These are phyloP conservation scores for Melangyna quadrimaculata DNA, from an alignment of 2,888 invertebrate genomes.

Conservation along the genomic window DNA sequence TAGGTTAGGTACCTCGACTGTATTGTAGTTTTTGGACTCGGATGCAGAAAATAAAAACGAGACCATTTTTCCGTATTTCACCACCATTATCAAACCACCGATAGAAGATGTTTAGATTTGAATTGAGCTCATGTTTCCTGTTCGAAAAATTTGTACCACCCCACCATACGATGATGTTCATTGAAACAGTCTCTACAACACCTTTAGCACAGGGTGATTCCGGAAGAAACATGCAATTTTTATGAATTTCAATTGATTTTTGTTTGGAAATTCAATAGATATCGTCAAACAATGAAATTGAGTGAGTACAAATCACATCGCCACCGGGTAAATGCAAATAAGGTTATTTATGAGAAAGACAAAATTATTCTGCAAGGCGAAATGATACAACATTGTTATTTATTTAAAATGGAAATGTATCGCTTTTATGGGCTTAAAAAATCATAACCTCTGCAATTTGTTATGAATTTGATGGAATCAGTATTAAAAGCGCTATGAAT, in stretches of 20 bases:
- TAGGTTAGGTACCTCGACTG: not conserved
- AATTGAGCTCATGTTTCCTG: conserved; percentile 62
- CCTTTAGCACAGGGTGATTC: not conserved
- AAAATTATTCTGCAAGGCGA: no score
- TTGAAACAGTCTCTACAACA: not conserved
- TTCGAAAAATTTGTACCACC: conserved; percentile 8
- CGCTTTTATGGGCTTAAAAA: no score
- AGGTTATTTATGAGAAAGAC: no score
- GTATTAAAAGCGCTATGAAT: no score
- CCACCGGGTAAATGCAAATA: no score
- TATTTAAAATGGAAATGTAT: no score
- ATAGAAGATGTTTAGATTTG: conserved; percentile 29
- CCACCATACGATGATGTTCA: no score
- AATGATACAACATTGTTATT: no score
- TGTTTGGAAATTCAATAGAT: not conserved
- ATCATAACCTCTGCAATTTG: no score
- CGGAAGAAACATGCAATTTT: not conserved
- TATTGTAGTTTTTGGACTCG: not conserved
- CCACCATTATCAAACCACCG: not conserved
- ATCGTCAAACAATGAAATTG: not conserved
- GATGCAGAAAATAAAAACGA: not conserved
- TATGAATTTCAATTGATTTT: not conserved
- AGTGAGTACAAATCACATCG: no score
- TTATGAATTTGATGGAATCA: no score
- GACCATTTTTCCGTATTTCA: conserved; percentile 20